These are phyloP conservation scores for Terrapene triunguis DNA, from an alignment of 2,113 vertebrate species.

Conservation along the genomic window DNA sequence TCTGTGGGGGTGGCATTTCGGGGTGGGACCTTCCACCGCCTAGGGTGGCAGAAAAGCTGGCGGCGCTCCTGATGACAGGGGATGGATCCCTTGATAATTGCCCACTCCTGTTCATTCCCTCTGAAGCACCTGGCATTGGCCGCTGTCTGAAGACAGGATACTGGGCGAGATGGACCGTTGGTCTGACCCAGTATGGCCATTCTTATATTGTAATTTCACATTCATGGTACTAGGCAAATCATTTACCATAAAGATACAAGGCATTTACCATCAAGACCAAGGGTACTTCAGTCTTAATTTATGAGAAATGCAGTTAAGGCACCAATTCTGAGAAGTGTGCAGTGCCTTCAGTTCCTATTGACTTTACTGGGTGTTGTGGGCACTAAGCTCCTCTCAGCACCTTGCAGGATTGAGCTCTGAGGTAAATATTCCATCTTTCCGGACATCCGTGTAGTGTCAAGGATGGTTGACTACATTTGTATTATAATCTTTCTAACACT, in stretches of 20 bases:
- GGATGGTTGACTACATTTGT: background rate
- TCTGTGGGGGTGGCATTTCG: too few species aligned
- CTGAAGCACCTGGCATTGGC: background rate
- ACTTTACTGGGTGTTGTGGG: background rate
- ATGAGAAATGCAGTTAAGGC: background rate
- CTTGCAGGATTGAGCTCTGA: rapidly evolving
- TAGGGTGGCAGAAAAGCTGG: too few species aligned
- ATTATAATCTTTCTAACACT: background rate
- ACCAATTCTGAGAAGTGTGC: background rate
- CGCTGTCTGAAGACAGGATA: background rate
- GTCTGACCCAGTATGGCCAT: background rate
- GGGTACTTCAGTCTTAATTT: slow-evolving; percentile 1
- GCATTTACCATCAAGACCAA: rapidly evolving
- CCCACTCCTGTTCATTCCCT: background rate
- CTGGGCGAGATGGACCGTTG: background rate
- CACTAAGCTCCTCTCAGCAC: background rate
- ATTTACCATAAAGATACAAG: background rate
- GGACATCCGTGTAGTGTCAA: rapidly evolving
- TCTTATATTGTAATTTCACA: background rate
- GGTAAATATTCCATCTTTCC: background rate
- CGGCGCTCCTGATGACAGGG: background rate
- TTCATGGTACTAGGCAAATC: rapidly evolving
- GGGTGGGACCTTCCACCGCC: too few species aligned
- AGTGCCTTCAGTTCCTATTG: background rate
- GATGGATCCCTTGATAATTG: background rate